A percentile compares a stretch with the other conserved stretches of the same genome.
phyloP scores from a whole-genome alignment of 2,113 vertebrate genomes.

The Uria aalge region DNA sequence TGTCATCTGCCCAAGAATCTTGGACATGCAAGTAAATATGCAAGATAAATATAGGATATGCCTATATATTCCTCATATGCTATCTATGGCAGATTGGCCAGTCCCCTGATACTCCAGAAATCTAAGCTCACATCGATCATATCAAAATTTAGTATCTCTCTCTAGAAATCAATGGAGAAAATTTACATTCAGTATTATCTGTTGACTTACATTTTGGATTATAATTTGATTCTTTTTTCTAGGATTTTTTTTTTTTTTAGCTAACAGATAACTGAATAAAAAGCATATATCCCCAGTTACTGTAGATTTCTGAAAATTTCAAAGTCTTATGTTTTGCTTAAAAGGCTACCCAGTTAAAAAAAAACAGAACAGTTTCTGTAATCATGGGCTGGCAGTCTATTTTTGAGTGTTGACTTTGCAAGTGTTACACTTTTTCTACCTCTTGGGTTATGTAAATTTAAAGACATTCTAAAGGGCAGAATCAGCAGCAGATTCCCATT shows the following conservation, averaged over 20 bases:
- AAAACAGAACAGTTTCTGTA: slow-evolving; percentile 38
- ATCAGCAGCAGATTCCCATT: neutral
- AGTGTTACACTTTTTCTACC: slow-evolving; percentile 41
- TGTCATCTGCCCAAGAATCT: neutral
- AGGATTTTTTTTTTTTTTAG: neutral
- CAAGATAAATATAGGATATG: neutral
- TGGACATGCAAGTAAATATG: neutral
- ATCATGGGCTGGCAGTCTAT: neutral
- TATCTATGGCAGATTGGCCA: neutral
- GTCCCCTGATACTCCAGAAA: neutral
- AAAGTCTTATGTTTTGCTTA: slow-evolving; percentile 41
- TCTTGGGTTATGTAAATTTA: slow-evolving; percentile 5
- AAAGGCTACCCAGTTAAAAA: slow-evolving; percentile 2
- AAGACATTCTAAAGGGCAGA: neutral
- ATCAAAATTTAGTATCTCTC: neutral
- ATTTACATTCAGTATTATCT: neutral
- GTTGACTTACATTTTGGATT: neutral
- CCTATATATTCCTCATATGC: neutral
- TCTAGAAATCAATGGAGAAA: neutral
- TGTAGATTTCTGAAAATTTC: slow-evolving; percentile 56
- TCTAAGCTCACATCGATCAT: neutral
- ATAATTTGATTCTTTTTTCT: neutral
- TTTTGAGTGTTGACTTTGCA: slow-evolving; percentile 38
- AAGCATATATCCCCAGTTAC: neutral
- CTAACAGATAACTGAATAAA: neutral